These are phyloP conservation scores for Pammene aurita DNA, from an alignment of 2,888 invertebrate genomes.

Conservation along the genomic window DNA sequence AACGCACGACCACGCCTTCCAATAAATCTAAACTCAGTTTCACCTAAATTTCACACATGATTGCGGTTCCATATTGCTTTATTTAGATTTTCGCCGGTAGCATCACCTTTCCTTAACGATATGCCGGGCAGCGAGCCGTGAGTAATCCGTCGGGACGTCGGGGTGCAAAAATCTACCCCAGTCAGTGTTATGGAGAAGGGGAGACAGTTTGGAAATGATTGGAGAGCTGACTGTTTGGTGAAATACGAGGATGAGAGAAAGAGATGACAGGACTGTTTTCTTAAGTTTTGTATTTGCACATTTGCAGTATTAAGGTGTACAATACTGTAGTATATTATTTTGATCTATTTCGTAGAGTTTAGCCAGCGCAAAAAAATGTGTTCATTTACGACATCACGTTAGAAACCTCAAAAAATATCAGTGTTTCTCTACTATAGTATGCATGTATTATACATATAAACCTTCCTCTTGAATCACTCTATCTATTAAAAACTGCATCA, in stretches of 20 bases:
- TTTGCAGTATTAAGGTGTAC: too few species aligned
- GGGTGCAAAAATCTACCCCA: slow-evolving; percentile 54
- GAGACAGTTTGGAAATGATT: not conserved
- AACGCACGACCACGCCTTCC: slow-evolving; percentile 5
- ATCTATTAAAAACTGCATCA: too few species aligned
- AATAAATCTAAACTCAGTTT: slow-evolving; percentile 38
- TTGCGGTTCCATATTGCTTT: slow-evolving; percentile 53
- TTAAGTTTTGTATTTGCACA: too few species aligned
- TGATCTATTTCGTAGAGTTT: too few species aligned
- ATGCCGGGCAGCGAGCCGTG: slow-evolving; percentile 61
- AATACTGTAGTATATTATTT: too few species aligned
- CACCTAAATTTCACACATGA: slow-evolving; percentile 67
- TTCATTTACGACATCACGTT: too few species aligned
- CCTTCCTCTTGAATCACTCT: too few species aligned
- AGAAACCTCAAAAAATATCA: too few species aligned
- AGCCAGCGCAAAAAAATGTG: too few species aligned
- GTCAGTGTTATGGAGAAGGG: slow-evolving; percentile 42
- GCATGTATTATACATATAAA: too few species aligned
- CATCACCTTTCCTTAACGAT: slow-evolving; percentile 38
- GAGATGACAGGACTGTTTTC: not conserved
- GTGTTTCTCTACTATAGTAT: too few species aligned
- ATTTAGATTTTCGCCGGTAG: slow-evolving; percentile 47
- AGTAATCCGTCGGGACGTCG: slow-evolving; percentile 71
- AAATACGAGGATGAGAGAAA: slow-evolving; percentile 1
- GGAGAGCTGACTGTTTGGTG: slow-evolving; percentile 8